phyloP scores from a whole-genome alignment of 2,888 invertebrate genomes.

The Gastracanthus pulcherrimus region DNA sequence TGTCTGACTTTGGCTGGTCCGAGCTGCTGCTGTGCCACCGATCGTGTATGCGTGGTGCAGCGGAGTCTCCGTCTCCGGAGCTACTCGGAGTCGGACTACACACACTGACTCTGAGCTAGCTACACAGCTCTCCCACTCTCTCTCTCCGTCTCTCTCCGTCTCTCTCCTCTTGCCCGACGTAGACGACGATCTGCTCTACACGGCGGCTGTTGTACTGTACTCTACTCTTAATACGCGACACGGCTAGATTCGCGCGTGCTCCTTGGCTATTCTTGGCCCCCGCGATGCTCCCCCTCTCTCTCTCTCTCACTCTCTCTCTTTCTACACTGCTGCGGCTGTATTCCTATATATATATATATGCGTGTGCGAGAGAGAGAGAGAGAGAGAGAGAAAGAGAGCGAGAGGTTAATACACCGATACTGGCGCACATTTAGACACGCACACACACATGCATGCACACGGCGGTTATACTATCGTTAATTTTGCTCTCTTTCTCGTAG shows the following conservation, averaged over 20 bases:
- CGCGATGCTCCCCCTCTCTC: not conserved
- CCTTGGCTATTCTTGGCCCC: slow-evolving; percentile 72
- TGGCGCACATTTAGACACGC: not conserved
- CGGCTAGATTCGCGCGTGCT: slow-evolving; percentile 72
- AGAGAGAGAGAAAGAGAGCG: not conserved
- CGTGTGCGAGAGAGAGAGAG: too few relatives aligned
- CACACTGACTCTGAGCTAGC: not conserved
- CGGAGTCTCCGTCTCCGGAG: not conserved
- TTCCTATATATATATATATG: too few relatives aligned
- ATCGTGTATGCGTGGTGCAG: too few relatives aligned
- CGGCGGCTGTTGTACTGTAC: too few relatives aligned
- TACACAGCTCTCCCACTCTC: not conserved
- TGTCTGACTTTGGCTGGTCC: too few relatives aligned
- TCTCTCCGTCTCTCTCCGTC: not conserved
- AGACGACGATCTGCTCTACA: slow-evolving; percentile 27
- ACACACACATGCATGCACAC: not conserved
- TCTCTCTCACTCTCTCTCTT: slow-evolving; percentile 2
- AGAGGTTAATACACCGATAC: slow-evolving; percentile 4
- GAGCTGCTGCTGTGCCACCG: too few relatives aligned
- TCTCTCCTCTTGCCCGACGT: not conserved
- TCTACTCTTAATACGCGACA: slow-evolving; percentile 59
- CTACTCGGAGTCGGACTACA: too few relatives aligned
- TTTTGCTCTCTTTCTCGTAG: slow-evolving; percentile 43
- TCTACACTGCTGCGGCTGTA: not conserved
- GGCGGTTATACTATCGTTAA: slow-evolving; percentile 35